These are phyloP conservation scores for Echeneis naucrates DNA, from an alignment of 2,797 vertebrate genomes.

Conservation along the genomic window DNA sequence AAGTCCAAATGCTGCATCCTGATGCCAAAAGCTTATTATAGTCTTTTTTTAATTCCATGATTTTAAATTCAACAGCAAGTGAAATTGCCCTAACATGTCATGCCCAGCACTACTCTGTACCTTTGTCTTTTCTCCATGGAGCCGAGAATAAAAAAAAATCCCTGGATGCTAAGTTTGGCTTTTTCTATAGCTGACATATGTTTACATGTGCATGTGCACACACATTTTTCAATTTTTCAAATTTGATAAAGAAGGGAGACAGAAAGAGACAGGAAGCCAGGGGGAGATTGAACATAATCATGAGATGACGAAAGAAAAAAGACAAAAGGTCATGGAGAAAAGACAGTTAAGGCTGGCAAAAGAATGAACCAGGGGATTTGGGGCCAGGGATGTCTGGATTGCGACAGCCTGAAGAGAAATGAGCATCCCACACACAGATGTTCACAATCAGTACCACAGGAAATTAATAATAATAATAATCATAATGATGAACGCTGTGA, in stretches of 20 bases:
- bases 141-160: conserved; percentile 39
- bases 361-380: conserved; percentile 42
- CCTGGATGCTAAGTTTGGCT: conserved; percentile 48
- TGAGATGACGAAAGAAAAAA: conserved; percentile 60
- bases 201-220: conserved; percentile 4
- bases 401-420: conserved; percentile 59
- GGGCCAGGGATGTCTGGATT: conserved; percentile 57
- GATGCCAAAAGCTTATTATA: conserved; percentile 43
- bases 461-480: conserved; percentile 68
- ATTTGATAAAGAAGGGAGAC: conserved; percentile 9
- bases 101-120: conserved; percentile 32
- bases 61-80: conserved; percentile 31
- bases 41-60: conserved; percentile 16
- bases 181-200: conserved; percentile 35
- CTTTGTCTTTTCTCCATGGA: conserved; percentile 67
- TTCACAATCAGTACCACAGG: conserved; percentile 67
- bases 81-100: conserved; percentile 42
- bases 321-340: conserved; percentile 49
- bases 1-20: conserved; percentile 34
- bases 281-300: conserved; percentile 13
- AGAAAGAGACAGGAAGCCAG: conserved; percentile 11
- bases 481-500: conserved; percentile 50
- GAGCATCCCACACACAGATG: conserved; percentile 79
- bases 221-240: conserved; percentile 8
- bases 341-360: conserved; percentile 37